Conservation (phyloP, 2,113 vertebrate species). For the Oncorhynchus kisutch region DNA sequence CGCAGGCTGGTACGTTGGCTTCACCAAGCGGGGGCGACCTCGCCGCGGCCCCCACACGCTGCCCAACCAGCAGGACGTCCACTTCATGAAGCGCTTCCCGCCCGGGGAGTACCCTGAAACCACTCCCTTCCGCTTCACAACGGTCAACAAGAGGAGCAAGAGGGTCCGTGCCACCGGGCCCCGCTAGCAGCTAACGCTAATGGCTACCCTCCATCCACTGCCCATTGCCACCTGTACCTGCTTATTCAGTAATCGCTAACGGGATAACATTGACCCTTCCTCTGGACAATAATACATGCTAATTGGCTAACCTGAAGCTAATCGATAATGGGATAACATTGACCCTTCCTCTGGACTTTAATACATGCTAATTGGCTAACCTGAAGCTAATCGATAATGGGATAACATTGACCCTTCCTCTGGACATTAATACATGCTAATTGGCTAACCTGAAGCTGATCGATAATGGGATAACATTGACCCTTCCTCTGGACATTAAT, state of each 20-base stretch:
- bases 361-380: no score
- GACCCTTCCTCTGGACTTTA: no score
- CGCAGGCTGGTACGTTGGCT: conserved; percentile 79
- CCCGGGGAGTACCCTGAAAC: conserved; percentile 76
- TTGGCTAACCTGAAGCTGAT: conserved; percentile 29
- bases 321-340: conserved; percentile 10
- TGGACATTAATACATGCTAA: no score
- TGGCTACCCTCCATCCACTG: conserved; percentile 42
- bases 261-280: no score
- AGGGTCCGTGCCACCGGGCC: conserved; percentile 72
- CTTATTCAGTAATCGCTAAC: conserved; percentile 48
- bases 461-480: neutral
- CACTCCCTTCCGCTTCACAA: conserved; percentile 79
- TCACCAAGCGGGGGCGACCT: conserved; percentile 77
- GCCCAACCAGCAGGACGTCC: conserved; percentile 79
- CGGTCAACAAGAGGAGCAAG: conserved; percentile 75
- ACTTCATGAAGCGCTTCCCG: conserved; percentile 80
- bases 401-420: no score
- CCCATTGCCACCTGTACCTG: conserved; percentile 58
- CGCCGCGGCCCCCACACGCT: conserved; percentile 74
- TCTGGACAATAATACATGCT: no score
- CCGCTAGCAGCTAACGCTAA: conserved; percentile 60
- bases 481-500: no score
- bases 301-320: conserved; percentile 5
- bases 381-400: neutral